Percentiles rank a stretch among this genome's conserved stretches.
phyloP scores from a whole-genome alignment of 1,140 invertebrate species.

The Teleogryllus occipitalis region DNA sequence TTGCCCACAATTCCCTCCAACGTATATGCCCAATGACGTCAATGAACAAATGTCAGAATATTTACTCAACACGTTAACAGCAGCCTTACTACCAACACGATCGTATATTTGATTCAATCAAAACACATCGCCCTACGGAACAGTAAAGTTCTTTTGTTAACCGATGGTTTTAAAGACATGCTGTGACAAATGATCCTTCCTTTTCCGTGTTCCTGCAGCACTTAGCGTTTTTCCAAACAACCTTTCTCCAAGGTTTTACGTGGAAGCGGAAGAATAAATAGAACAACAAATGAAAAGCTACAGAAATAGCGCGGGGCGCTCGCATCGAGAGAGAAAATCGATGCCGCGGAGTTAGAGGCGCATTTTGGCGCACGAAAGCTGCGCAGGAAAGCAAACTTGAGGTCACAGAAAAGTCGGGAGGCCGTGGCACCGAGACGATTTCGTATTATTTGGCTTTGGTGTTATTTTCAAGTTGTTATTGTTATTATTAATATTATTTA shows the following conservation, averaged over 20 bases:
- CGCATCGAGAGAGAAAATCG: neutral
- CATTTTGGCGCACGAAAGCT: neutral
- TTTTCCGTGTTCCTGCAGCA: neutral
- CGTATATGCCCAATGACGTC: too few species aligned
- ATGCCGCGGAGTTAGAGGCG: neutral
- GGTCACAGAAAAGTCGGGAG: neutral
- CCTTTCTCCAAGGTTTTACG: neutral
- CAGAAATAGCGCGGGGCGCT: neutral
- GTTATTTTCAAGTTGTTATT: too few species aligned
- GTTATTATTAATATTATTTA: too few species aligned
- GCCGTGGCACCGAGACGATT: neutral
- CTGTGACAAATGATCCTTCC: neutral
- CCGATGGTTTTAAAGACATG: neutral
- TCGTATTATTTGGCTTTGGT: neutral
- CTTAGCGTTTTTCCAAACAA: neutral
- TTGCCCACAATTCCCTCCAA: too few species aligned
- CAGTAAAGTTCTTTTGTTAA: too few species aligned
- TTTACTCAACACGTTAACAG: too few species aligned
- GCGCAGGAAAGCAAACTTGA: neutral
- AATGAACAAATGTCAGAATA: too few species aligned
- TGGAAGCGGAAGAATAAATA: neutral
- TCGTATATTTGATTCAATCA: too few species aligned
- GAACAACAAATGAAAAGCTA: constrained; percentile 5
- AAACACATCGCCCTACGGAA: too few species aligned
- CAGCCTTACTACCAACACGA: too few species aligned